These are phyloP conservation scores for Myripristis murdjan DNA, from an alignment of 2,797 vertebrate genomes.

Conservation along the genomic window DNA sequence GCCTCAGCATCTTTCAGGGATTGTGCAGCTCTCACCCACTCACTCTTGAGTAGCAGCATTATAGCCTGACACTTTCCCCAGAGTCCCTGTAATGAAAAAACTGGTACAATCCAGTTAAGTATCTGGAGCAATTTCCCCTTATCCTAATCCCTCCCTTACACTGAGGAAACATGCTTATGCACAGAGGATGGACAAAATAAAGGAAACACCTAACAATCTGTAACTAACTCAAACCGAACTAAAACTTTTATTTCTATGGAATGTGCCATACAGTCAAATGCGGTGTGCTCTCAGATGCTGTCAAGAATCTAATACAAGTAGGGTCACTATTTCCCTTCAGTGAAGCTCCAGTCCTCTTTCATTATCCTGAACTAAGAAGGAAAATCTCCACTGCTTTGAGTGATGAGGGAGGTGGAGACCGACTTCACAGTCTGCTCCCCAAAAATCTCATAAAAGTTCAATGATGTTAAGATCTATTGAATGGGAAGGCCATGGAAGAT, in stretches of 20 bases:
- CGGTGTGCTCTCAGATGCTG: too few species aligned
- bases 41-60: constrained; percentile 72
- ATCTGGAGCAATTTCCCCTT: constrained; percentile 80
- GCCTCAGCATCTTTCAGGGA: constrained; percentile 83
- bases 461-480: constrained; percentile 33
- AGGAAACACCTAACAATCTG: constrained; percentile 18
- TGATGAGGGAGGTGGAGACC: constrained; percentile 36
- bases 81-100: constrained; percentile 79
- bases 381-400: constrained; percentile 35
- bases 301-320: too few species aligned
- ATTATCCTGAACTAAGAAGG: constrained; percentile 18
- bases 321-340: background rate
- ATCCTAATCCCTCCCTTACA: constrained; percentile 71
- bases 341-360: constrained; percentile 29
- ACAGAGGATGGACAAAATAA: constrained; percentile 53
- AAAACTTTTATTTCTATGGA: constrained; percentile 1
- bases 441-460: constrained; percentile 33
- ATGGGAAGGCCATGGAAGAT: constrained; percentile 12
- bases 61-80: constrained; percentile 75
- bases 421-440: constrained; percentile 28
- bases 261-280: too few species aligned
- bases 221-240: constrained; percentile 20
- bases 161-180: constrained; percentile 51
- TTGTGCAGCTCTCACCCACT: constrained; percentile 71
- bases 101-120: constrained; percentile 78